Evolutionary conservation across 2,113 vertebrate genomes (phyloP), one percentile per base, ranked within the genome.

Genomic region (Carassius gibelio): DNA sequence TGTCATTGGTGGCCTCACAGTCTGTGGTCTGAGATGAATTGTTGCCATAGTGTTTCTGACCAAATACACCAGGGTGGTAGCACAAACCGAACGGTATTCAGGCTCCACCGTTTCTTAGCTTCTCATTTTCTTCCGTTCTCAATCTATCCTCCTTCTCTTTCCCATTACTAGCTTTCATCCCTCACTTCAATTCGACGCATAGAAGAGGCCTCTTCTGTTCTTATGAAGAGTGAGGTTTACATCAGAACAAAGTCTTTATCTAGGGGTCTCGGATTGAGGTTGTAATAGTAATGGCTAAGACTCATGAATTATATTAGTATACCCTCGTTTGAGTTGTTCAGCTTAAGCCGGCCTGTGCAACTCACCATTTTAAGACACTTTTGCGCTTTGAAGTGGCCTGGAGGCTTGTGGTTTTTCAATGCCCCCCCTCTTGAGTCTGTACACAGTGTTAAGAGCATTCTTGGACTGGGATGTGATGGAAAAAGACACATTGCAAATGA

Each of bases 1-100:
- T 76, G 82, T 86, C 87, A 84, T 81, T 82, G 72, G 82, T 84
- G 87, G 87, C 77, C 68, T 55, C 81, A 75, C 78, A 61, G 75
- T 77, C 84, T 88, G 82, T 81, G 71, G 81, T 85, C 76, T 38
- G 77, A 86, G 72, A 82, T 75, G 75, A 86, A 61, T 74, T 75
- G 75, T 88, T 83, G 72, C 84, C 84, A 66, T 78, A 81, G 79
- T 77, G 30, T 55, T 81, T 86, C 69, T 72, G 69, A 69, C 75
- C 80, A 79, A 84, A 83, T 82, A 86, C 68, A 84, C 76, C 66
- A 81, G 85, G 85, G 87, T 88, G 82, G 82, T 81, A 77, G 77
- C 77, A 80, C 23, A 76, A 55, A 76, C 15, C 50, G 13, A 76
- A 76, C 17, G 48, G 74, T 52, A 76, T 34, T 21, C 17, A 83